These are phyloP conservation scores for Rhingia rostrata DNA, from an alignment of 2,888 invertebrate species.

Conservation along the genomic window DNA sequence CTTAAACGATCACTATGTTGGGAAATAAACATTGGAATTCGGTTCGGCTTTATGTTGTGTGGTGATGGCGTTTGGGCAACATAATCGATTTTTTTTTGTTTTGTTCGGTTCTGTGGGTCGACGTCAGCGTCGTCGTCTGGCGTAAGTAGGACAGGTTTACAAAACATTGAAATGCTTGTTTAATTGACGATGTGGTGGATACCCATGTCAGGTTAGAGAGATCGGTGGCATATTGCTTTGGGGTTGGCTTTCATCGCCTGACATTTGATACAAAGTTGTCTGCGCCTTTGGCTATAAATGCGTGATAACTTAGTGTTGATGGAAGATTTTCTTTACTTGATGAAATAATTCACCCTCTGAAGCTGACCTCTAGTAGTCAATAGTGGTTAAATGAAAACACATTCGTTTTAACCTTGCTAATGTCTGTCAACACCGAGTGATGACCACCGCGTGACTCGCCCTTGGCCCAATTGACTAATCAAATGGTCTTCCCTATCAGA, in stretches of 20 bases:
- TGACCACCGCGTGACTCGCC: too few species aligned
- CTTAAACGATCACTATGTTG: constrained; percentile 47
- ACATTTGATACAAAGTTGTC: neutral
- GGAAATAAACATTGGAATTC: constrained; percentile 46
- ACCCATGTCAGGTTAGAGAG: neutral
- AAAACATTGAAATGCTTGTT: neutral
- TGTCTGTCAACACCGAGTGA: too few species aligned
- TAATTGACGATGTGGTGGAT: neutral
- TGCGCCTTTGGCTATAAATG: neutral
- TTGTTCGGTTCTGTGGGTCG: constrained; percentile 6
- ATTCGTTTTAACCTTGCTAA: too few species aligned
- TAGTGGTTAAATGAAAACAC: too few species aligned
- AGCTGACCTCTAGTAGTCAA: too few species aligned
- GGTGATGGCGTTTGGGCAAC: constrained; percentile 20
- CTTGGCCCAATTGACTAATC: too few species aligned
- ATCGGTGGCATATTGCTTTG: constrained; percentile 2
- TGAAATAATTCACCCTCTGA: too few species aligned
- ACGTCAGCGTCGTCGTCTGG: constrained; percentile 15
- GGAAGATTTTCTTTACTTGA: too few species aligned
- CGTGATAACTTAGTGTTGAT: too few species aligned
- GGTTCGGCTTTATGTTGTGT: constrained; percentile 36
- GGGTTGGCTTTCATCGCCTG: neutral
- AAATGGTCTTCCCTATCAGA: too few species aligned
- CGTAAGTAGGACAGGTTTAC: constrained; percentile 23
- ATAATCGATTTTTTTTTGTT: constrained; percentile 32